phyloP scores from a whole-genome alignment of 2,797 vertebrate species.

The Numenius phaeopus region DNA sequence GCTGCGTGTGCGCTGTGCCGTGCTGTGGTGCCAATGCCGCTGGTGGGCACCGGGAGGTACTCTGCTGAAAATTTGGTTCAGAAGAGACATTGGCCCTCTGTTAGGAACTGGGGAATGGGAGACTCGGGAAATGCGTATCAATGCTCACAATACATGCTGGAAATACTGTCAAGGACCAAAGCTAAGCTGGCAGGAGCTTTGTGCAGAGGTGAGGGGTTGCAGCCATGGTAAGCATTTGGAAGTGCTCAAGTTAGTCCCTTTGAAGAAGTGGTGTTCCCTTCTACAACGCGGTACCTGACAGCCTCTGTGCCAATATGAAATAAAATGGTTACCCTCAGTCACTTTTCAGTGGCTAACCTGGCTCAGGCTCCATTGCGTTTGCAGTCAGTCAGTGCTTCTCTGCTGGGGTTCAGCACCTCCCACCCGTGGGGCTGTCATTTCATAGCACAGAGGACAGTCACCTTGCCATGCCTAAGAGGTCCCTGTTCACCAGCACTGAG shows the following conservation, averaged over 20 bases:
- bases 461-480: rapidly evolving
- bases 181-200: not conserved
- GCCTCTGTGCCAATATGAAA: not conserved
- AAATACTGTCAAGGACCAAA: not conserved
- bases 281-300: not conserved
- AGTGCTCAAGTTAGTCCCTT: not conserved
- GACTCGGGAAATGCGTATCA: not conserved
- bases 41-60: not conserved
- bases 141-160: not conserved
- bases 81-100: not conserved
- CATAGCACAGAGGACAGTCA: not conserved
- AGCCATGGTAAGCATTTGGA: not conserved
- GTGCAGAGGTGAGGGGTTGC: not conserved
- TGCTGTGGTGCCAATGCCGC: rapidly evolving
- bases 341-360: not conserved
- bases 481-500: not conserved
- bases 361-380: not conserved
- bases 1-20: rapidly evolving
- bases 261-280: not conserved
- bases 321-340: not conserved
- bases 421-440: not conserved
- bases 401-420: not conserved
- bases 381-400: not conserved
- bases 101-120: not conserved
- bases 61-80: not conserved